Evolutionary conservation across 2,113 vertebrate species (phyloP), one percentile per base, ranked within the genome.

Genomic region (Willisornis vidua): DNA sequence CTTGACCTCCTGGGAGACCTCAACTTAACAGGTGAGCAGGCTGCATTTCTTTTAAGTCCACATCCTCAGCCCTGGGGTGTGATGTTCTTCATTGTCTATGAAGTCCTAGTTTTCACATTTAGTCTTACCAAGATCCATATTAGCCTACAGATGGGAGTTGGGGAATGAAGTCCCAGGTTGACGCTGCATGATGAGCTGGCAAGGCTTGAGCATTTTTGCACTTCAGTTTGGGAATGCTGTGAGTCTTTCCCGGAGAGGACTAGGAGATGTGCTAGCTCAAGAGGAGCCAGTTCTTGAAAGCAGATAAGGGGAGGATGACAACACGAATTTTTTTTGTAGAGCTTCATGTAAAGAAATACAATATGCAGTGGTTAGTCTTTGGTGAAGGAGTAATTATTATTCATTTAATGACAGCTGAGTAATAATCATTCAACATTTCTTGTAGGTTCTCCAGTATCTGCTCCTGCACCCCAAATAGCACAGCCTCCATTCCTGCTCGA

Each of bases 1-100:
- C 98, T 99, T 68, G 99, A 99, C 93, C 98, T 99, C 55, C 97
- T 99, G 70, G 99, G 99, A 94, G 99, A 99, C 93, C 98, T 99
- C 91, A 99, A 98, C 49, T 97, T 99, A 90, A 98, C 98, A 97
- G 99, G 99, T 99, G 94, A 96, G 97, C 57, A 70, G 79, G 33
- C 49, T 90, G 58, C 26, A 35, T 61, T 78, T 89, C 76, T 63
- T 89, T n/a, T 11, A 75, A 62, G 17, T 68, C 41, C 84, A 8
- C 9, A 5, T 87, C 75, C 57, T 76, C 24, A 49, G 35, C 48
- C 31, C 12, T 73, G 71, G 67, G 39, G 19, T 75, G 68, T n/a
- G n/a, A 46, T 73, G 45, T 88, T 85, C 49, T 84, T 85, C 5
- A 1, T 29, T 87, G 39, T 59, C 49, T 85, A 3, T 33, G 17